phyloP scores from a whole-genome alignment of 2,888 invertebrate species.

The Oxyscelio sp. region DNA sequence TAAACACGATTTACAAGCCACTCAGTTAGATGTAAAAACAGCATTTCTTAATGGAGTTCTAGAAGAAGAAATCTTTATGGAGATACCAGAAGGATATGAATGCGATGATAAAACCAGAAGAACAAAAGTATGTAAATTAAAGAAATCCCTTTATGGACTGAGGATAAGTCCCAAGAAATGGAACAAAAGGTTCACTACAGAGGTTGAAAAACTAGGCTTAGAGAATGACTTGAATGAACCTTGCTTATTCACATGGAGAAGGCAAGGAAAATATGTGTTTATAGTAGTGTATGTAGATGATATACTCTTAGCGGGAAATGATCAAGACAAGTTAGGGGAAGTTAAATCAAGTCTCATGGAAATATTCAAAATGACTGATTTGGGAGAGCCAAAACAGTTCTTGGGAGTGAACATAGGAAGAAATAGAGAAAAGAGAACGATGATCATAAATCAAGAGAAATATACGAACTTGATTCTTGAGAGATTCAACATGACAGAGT shows the following conservation, averaged over 20 bases:
- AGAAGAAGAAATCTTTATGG: too few relatives aligned
- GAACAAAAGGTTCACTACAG: slow-evolving; percentile 61
- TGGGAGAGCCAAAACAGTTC: background rate
- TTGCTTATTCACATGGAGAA: slow-evolving; percentile 55
- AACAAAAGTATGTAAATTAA: too few relatives aligned
- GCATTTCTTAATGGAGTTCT: slow-evolving; percentile 18
- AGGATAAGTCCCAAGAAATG: slow-evolving; percentile 51
- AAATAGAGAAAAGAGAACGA: too few relatives aligned
- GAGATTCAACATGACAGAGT: too few relatives aligned
- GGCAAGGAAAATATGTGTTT: background rate
- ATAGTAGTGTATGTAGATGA: background rate
- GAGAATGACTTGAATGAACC: slow-evolving; percentile 72
- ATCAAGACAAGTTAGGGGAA: slow-evolving; percentile 55
- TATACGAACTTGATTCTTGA: too few relatives aligned
- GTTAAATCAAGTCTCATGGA: slow-evolving; percentile 56
- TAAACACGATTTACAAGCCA: too few relatives aligned
- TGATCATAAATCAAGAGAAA: too few relatives aligned
- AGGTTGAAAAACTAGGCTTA: slow-evolving; percentile 61
- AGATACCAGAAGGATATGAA: slow-evolving; percentile 6
- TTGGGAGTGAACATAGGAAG: too few relatives aligned
- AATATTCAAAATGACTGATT: slow-evolving; percentile 73
- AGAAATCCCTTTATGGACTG: slow-evolving; percentile 26
- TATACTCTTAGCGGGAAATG: slow-evolving; percentile 66
- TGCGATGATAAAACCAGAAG: background rate
- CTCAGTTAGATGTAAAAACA: too few relatives aligned